Evolutionary conservation across 2,113 vertebrate genomes (phyloP), one percentile per base, ranked within the genome.

Genomic region (Vimba vimba): DNA sequence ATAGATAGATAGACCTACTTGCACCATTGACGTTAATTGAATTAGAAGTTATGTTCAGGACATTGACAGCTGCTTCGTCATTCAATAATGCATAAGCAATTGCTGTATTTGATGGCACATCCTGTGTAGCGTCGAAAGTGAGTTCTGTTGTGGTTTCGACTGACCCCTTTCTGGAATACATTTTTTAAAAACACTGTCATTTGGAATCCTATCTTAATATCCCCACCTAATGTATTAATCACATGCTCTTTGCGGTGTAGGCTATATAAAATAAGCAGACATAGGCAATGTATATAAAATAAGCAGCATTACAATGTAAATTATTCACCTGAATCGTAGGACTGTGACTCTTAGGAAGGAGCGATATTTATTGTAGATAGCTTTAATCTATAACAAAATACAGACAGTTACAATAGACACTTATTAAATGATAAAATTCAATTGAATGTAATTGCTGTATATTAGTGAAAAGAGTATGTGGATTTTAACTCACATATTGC

Each of bases 21-120:
- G 1, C 2, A 33, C 0, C 6, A 68, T 68, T 68, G 4, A 69
- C 7, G 21, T 12, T 0, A 15, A 52, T 4, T 10, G 6, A 69
- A 69, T 15, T 52, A 21, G 30, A 69, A 36, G 66, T 69, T 36
- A 69, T 21, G 6, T 69, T 69, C 6, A 69, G 66, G 17, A 0
- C 30, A 4, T 10, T 9, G 6, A 19, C 2, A 33, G 7, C 10
- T 19, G 8, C 8, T 69, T 2, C 19, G 7, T 21, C 3, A 9
- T 0, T 36, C 3, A 36, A 15, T 36, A 69, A 21, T 3, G 6
- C 0, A 0, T 4, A 1, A 1, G 30, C 17, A 21, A 36, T 10
- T 36, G 10, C 6, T 1, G 0, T 1, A 1, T 9, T 6, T 36
- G 66, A 21, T 21, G 66, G 66, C 30, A 69, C 4, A 21, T 8